phyloP scores from a whole-genome alignment of 2,797 vertebrate species.

The Gobio occitaniae region DNA sequence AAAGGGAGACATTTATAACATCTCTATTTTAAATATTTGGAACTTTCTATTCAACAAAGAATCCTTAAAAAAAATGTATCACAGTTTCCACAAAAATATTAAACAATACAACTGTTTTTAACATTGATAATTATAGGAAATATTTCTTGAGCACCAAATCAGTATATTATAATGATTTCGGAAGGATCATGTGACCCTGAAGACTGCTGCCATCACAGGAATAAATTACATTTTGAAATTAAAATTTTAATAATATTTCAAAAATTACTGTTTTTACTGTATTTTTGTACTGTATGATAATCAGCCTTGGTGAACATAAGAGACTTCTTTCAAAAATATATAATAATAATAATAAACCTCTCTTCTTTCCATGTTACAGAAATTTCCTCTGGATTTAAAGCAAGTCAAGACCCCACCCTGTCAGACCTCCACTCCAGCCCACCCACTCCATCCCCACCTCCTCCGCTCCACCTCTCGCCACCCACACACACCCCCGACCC shows the following conservation, averaged over 20 bases:
- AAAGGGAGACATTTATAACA: background rate
- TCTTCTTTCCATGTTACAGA: constrained; percentile 61
- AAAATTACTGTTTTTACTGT: background rate
- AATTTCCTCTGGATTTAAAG: constrained; percentile 77
- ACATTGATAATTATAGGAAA: background rate
- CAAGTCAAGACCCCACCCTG: constrained; percentile 77
- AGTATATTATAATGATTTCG: background rate
- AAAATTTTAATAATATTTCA: background rate
- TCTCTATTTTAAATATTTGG: background rate
- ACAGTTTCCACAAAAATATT: background rate
- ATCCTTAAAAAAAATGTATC: background rate
- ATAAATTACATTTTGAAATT: background rate
- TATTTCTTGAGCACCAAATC: background rate
- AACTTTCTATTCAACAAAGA: background rate
- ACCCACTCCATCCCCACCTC: constrained; percentile 70
- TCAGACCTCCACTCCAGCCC: constrained; percentile 77
- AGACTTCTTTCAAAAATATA: background rate
- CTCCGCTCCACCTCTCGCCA: constrained; percentile 63
- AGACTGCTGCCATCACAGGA: background rate
- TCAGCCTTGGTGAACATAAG: background rate
- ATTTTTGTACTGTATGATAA: background rate
- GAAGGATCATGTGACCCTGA: background rate
- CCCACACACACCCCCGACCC: constrained; percentile 57
- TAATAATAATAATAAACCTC: background rate
- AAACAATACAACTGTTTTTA: background rate